These are phyloP conservation scores for Leptinotarsa tumamoca DNA, from an alignment of 2,888 invertebrate genomes.

Conservation along the genomic window DNA sequence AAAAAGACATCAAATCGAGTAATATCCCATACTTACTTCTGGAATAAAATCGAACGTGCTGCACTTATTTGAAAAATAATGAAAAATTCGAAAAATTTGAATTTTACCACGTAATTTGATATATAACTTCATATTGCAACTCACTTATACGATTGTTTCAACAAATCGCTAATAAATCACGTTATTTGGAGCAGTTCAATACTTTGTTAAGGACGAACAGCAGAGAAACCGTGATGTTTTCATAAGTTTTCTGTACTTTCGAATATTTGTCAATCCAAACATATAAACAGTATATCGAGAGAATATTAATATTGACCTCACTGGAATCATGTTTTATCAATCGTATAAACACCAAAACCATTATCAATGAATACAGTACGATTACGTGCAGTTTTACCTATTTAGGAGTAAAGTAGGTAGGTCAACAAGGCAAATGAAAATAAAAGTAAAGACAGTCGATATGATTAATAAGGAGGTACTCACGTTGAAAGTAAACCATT, in stretches of 20 bases:
- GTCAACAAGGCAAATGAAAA: conserved; percentile 14
- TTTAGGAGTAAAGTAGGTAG: conserved; percentile 9
- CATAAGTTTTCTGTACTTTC: neutral
- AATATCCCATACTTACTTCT: too few species aligned
- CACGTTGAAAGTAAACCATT: conserved; percentile 9
- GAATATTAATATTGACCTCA: neutral
- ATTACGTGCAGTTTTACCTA: conserved; percentile 6
- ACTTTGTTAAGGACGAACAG: too few species aligned
- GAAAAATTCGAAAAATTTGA: too few species aligned
- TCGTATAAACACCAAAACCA: neutral
- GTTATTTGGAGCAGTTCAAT: too few species aligned
- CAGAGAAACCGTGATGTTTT: too few species aligned
- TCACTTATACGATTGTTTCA: too few species aligned
- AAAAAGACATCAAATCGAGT: too few species aligned
- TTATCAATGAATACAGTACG: neutral
- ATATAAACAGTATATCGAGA: neutral
- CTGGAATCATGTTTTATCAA: neutral
- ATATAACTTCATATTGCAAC: too few species aligned
- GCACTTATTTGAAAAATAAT: too few species aligned
- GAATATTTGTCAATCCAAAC: neutral
- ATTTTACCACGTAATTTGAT: too few species aligned
- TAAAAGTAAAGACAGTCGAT: neutral
- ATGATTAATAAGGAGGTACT: conserved; percentile 8
- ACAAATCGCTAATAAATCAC: too few species aligned
- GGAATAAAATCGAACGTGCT: too few species aligned